A percentile compares a stretch with the other conserved stretches of the same genome.
phyloP scores from a whole-genome alignment of 2,113 vertebrate species.

The Spea bombifrons region DNA sequence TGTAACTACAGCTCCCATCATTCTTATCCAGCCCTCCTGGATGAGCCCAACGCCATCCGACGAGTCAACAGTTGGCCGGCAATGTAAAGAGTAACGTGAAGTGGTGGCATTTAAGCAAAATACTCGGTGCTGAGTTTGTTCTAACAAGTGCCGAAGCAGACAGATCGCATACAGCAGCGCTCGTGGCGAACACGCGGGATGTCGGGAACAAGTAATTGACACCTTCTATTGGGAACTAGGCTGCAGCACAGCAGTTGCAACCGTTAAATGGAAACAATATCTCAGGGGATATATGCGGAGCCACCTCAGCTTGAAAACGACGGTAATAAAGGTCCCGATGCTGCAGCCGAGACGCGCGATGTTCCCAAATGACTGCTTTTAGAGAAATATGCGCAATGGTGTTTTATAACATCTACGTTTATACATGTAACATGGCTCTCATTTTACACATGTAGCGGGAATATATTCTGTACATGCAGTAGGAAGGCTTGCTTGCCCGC shows the following conservation, averaged over 20 bases:
- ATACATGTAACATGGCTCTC: no score
- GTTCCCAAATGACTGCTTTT: neutral
- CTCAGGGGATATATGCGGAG: constrained; percentile 1
- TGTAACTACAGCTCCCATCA: no score
- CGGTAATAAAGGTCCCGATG: neutral
- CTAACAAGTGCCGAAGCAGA: constrained; percentile 13
- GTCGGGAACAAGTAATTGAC: constrained; percentile 34
- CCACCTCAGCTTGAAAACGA: constrained; percentile 10
- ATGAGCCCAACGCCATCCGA: no score
- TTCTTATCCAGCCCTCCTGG: no score
- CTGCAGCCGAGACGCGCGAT: neutral
- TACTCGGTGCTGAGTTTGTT: neutral
- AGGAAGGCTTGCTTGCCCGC: no score
- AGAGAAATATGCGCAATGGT: neutral
- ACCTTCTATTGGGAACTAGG: constrained; percentile 27
- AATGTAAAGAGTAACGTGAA: no score
- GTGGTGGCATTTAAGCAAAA: no score
- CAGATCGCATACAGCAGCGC: neutral
- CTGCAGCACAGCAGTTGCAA: constrained; percentile 5
- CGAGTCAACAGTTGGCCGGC: no score
- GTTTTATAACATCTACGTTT: neutral
- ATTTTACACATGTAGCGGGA: no score
- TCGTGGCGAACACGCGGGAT: neutral
- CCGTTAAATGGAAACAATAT: constrained; percentile 23
- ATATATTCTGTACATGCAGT: no score